Evolutionary conservation across 1,140 invertebrate species (phyloP).

Genomic region (Drosophila serrata): DNA sequence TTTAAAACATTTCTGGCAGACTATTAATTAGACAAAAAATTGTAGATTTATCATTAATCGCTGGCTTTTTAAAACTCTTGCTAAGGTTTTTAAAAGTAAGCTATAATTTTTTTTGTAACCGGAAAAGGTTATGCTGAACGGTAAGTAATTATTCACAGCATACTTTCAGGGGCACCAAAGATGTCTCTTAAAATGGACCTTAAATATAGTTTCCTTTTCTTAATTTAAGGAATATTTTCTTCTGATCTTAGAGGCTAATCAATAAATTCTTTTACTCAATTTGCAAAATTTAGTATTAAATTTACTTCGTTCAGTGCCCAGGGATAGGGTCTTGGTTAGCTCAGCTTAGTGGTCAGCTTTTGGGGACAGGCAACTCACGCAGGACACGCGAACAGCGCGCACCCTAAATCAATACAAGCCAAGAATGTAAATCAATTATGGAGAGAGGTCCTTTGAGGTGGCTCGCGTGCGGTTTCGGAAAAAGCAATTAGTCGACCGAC

Average conservation of each 20-base stretch:
- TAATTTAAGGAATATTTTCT: not conserved
- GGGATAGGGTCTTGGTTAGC: constrained; percentile 4
- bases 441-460: constrained; percentile 28
- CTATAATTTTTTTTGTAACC: not conserved
- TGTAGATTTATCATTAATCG: not conserved
- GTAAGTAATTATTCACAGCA: not conserved
- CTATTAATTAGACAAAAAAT: not conserved
- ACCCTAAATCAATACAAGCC: constrained; percentile 73
- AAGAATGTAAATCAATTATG: constrained; percentile 80
- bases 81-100: no score
- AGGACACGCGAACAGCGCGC: constrained; percentile 70
- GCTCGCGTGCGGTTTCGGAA: constrained; percentile 59
- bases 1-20: not conserved
- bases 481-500: constrained; percentile 71
- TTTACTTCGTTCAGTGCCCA: constrained; percentile 16
- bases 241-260: not conserved
- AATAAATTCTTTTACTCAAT: not conserved
- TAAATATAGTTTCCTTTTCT: no score
- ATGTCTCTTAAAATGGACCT: no score
- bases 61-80: no score
- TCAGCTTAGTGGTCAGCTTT: constrained; percentile 34
- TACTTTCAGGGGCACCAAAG: not conserved
- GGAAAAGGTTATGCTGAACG: not conserved
- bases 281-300: not conserved
- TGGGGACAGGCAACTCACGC: constrained; percentile 49